phyloP scores from a whole-genome alignment of 1,140 invertebrate species.

The Drosophila repleta region DNA sequence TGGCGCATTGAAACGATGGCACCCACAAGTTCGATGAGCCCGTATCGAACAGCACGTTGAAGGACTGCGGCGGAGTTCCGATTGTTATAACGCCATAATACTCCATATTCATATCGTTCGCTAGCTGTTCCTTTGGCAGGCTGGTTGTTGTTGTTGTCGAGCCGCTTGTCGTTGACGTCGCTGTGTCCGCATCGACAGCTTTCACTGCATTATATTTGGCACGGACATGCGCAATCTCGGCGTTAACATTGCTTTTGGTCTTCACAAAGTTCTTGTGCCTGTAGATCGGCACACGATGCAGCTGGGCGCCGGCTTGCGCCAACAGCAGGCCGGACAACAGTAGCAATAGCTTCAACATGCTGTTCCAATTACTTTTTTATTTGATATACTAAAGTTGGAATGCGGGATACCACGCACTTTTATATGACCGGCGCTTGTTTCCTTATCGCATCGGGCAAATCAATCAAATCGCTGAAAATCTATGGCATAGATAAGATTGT shows the following conservation, averaged over 20 bases:
- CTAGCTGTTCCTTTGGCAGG: conserved; percentile 88
- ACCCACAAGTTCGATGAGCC: conserved; percentile 99
- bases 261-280: conserved; percentile 14
- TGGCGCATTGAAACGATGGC: conserved; percentile 95
- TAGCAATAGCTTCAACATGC: conserved; percentile 23
- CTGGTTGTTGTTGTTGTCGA: not conserved
- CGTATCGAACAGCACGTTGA: conserved; percentile 98
- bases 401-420: not conserved
- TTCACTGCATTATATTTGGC: conserved; percentile 10
- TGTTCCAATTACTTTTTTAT: not conserved
- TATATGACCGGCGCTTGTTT: conserved; percentile 5
- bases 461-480: conserved; percentile 44
- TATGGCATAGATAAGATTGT: conserved; percentile 38
- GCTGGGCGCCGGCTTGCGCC: not conserved
- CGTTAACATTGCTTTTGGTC: conserved; percentile 7
- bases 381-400: conserved; percentile 15
- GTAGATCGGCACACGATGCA: conserved; percentile 39
- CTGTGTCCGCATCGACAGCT: not conserved
- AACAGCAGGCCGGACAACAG: not conserved
- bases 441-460: conserved; percentile 22
- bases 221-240: conserved; percentile 17
- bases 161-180: not conserved
- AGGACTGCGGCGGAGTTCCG: conserved; percentile 95
- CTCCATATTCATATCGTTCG: conserved; percentile 98
- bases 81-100: conserved; percentile 97